phyloP scores from a whole-genome alignment of 1,140 invertebrate genomes.

The honey bee (Apis mellifera) region DNA sequence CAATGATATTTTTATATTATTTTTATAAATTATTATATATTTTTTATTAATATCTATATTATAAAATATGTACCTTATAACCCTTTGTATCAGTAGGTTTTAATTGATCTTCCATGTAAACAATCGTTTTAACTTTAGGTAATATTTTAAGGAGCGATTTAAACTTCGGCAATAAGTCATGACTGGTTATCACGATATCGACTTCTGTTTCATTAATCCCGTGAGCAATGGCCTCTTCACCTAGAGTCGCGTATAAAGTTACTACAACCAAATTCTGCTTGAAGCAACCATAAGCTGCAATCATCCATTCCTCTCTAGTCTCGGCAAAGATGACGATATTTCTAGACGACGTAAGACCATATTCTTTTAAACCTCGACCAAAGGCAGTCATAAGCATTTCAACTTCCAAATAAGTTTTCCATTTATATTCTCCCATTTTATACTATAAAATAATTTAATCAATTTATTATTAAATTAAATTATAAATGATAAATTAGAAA shows the following conservation, averaged over 20 bases:
- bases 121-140: conserved; percentile 88
- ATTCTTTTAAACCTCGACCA: conserved; percentile 88
- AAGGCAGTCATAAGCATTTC: conserved; percentile 88
- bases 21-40: background rate
- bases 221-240: conserved; percentile 97
- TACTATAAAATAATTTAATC: conserved; percentile 82
- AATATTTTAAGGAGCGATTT: conserved; percentile 87
- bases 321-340: conserved; percentile 98
- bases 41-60: background rate
- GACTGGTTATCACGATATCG: conserved; percentile 92
- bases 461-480: background rate
- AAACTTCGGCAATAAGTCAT: conserved; percentile 94
- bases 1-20: background rate
- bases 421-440: conserved; percentile 96
- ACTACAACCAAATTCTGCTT: conserved; percentile 94
- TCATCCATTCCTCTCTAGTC: conserved; percentile 98
- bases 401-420: conserved; percentile 93
- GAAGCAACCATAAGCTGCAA: conserved; percentile 96
- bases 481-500: too few species aligned
- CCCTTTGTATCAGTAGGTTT: conserved; percentile 85
- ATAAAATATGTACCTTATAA: conserved; percentile 83
- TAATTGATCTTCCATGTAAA: conserved; percentile 95
- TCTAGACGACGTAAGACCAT: conserved; percentile 84
- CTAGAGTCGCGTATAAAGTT: conserved; percentile 98
- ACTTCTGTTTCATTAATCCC: conserved; percentile 98